These are phyloP conservation scores for Drosophila dunni DNA, from an alignment of 1,140 invertebrate species.

Conservation along the genomic window DNA sequence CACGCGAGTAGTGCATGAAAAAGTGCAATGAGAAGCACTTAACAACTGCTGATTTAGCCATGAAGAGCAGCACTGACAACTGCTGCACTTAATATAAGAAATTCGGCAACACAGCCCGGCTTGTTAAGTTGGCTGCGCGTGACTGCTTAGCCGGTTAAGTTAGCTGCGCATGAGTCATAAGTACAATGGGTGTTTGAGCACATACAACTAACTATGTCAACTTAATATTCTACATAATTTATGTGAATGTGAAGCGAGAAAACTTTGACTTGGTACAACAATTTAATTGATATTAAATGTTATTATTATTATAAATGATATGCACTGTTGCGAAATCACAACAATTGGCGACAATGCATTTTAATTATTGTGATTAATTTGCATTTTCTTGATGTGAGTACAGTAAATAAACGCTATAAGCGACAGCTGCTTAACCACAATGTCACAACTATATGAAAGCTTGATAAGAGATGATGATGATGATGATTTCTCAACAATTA, in stretches of 20 bases:
- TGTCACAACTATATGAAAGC: neutral
- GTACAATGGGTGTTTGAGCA: neutral
- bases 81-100: neutral
- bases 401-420: slow-evolving; percentile 31
- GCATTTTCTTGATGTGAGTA: slow-evolving; percentile 35
- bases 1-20: slow-evolving; percentile 42
- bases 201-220: neutral
- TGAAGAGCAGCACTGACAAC: neutral
- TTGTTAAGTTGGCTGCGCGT: slow-evolving; percentile 17
- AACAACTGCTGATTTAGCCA: neutral
- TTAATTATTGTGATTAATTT: slow-evolving; percentile 45
- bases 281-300: slow-evolving; percentile 56
- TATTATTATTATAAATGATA: slow-evolving; percentile 31
- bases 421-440: neutral
- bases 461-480: slow-evolving; percentile 20
- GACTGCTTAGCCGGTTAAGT: neutral
- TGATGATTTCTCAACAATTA: slow-evolving; percentile 17
- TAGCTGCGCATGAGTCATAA: slow-evolving; percentile 1
- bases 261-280: slow-evolving; percentile 25
- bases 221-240: neutral
- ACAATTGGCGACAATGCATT: slow-evolving; percentile 32
- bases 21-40: neutral
- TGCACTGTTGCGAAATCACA: slow-evolving; percentile 36
- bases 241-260: slow-evolving; percentile 13
- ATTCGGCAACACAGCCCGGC: neutral